Conservation (phyloP, 2,888 invertebrate genomes). For the Aphrophora alni region DNA sequence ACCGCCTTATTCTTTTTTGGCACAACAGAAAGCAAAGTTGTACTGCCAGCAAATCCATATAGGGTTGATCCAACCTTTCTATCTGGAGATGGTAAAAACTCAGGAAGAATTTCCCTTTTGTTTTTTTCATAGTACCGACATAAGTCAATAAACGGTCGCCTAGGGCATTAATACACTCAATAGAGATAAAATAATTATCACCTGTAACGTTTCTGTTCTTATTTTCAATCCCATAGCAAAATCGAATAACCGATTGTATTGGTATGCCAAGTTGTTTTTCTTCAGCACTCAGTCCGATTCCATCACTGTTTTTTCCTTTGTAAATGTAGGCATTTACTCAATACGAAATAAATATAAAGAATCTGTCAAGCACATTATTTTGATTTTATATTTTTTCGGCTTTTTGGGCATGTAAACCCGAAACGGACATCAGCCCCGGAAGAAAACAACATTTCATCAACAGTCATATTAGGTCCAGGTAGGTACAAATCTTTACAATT, state of each 20-base stretch:
- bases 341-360: slow-evolving; percentile 24
- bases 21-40: slow-evolving; percentile 19
- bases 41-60: slow-evolving; percentile 15
- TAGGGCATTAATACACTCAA: slow-evolving; percentile 15
- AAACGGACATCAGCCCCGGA: slow-evolving; percentile 12
- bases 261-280: slow-evolving; percentile 12
- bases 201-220: slow-evolving; percentile 10
- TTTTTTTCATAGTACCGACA: slow-evolving; percentile 19
- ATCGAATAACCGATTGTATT: slow-evolving; percentile 10
- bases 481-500: slow-evolving; percentile 22
- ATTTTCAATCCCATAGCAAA: slow-evolving; percentile 10
- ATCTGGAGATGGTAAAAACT: slow-evolving; percentile 13
- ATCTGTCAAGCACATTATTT: slow-evolving; percentile 19
- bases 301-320: slow-evolving; percentile 19
- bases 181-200: slow-evolving; percentile 13
- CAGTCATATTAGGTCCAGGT: slow-evolving; percentile 9
- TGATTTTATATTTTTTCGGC: slow-evolving; percentile 7
- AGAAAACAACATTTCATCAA: slow-evolving; percentile 3
- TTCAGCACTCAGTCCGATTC: slow-evolving; percentile 12
- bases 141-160: neutral
- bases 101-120: slow-evolving; percentile 3
- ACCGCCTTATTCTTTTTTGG: slow-evolving; percentile 11
- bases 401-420: slow-evolving; percentile 25
- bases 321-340: neutral
- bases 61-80: slow-evolving; percentile 14